These are phyloP conservation scores for Sicus ferrugineus DNA, from an alignment of 2,888 invertebrate genomes.

Conservation along the genomic window DNA sequence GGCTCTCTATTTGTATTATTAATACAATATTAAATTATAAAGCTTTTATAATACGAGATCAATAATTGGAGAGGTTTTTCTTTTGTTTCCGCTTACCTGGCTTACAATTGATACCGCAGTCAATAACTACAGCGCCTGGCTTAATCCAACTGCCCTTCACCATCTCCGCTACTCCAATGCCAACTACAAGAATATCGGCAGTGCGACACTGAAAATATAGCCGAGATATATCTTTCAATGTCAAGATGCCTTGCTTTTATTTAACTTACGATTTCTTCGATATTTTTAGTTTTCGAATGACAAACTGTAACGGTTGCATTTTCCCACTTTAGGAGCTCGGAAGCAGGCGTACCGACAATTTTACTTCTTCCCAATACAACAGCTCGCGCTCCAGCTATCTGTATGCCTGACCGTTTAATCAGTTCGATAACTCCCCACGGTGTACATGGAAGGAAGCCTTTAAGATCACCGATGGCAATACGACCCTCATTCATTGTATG, in stretches of 20 bases:
- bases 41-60: background rate
- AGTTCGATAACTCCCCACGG: slow-evolving; percentile 91
- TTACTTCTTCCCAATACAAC: slow-evolving; percentile 97
- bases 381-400: slow-evolving; percentile 82
- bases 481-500: slow-evolving; percentile 94
- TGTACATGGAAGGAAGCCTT: slow-evolving; percentile 94
- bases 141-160: slow-evolving; percentile 97
- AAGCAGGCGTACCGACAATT: slow-evolving; percentile 95
- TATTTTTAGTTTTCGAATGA: slow-evolving; percentile 90
- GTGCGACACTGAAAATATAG: slow-evolving; percentile 68
- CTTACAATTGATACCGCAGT: slow-evolving; percentile 96
- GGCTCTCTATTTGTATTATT: too few species aligned
- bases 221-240: background rate
- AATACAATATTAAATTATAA: background rate
- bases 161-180: slow-evolving; percentile 87
- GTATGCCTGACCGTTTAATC: slow-evolving; percentile 76
- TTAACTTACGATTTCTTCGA: slow-evolving; percentile 73
- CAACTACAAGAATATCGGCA: slow-evolving; percentile 97
- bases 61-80: background rate
- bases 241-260: background rate
- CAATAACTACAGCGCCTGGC: slow-evolving; percentile 96
- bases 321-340: slow-evolving; percentile 94
- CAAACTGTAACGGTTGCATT: slow-evolving; percentile 97
- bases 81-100: slow-evolving; percentile 69
- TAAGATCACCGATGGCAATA: slow-evolving; percentile 86